Percentiles rank a stretch among this genome's conserved stretches.
phyloP scores from a whole-genome alignment of 2,113 vertebrate genomes.

The Microcebus jonahi region DNA sequence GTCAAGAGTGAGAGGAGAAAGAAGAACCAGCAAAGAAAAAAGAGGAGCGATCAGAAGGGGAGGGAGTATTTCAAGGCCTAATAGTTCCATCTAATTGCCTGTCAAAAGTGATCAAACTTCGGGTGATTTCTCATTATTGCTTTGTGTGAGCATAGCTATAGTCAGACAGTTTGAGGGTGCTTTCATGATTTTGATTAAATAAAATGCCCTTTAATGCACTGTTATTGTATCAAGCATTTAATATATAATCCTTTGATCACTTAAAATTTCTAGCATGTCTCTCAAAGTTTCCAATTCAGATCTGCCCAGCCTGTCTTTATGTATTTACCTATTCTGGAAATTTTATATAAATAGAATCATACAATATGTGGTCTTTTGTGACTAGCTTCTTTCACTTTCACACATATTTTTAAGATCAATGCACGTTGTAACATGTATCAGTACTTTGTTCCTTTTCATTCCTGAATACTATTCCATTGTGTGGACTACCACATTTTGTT shows the following conservation, averaged over 20 bases:
- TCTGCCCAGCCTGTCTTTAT: neutral
- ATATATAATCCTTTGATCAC: neutral
- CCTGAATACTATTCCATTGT: neutral
- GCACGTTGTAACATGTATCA: neutral
- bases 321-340: neutral
- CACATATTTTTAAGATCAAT: neutral
- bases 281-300: neutral
- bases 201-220: neutral
- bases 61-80: neutral
- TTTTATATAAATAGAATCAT: neutral
- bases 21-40: neutral
- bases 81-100: neutral
- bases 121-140: neutral
- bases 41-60: neutral
- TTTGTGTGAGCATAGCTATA: neutral
- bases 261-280: neutral
- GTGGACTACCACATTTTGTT: neutral
- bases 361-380: neutral
- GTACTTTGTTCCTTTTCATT: neutral
- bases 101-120: neutral
- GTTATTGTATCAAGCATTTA: neutral
- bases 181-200: neutral
- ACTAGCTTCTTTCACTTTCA: neutral
- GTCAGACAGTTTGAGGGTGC: neutral
- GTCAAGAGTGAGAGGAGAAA: neutral